phyloP scores from a whole-genome alignment of 2,888 invertebrate genomes.

The Exephanes ischioxanthus region DNA sequence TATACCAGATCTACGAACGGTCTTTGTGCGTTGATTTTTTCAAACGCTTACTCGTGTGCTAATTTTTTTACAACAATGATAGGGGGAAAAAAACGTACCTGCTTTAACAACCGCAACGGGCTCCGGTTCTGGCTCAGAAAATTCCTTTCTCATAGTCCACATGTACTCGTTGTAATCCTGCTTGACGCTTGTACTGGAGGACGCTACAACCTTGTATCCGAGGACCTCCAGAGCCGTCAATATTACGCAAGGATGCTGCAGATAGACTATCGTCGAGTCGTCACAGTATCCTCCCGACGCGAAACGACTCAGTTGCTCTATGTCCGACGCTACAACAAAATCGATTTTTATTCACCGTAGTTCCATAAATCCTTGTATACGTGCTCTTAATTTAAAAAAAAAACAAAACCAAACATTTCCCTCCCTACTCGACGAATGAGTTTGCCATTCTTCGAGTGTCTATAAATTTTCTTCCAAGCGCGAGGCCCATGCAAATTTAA shows the following conservation, averaged over 20 bases:
- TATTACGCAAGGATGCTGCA: slow-evolving; percentile 95
- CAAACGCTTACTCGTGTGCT: not conserved
- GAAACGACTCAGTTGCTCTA: slow-evolving; percentile 93
- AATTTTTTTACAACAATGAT: not conserved
- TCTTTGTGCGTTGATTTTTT: not conserved
- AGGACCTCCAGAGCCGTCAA: slow-evolving; percentile 94
- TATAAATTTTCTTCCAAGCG: not conserved
- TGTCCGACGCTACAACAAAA: slow-evolving; percentile 89
- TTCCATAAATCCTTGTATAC: not conserved
- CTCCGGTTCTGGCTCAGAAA: slow-evolving; percentile 92
- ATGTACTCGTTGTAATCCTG: slow-evolving; percentile 96
- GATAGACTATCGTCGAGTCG: slow-evolving; percentile 94
- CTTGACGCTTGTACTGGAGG: slow-evolving; percentile 93
- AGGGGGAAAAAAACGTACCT: slow-evolving; percentile 73
- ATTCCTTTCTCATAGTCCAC: slow-evolving; percentile 97
- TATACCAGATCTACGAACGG: no score
- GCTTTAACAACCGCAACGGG: slow-evolving; percentile 77
- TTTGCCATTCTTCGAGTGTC: not conserved
- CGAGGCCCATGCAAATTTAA: slow-evolving; percentile 48
- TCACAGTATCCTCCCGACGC: slow-evolving; percentile 94
- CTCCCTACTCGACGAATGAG: not conserved
- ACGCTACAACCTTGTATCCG: slow-evolving; percentile 95
- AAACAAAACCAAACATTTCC: not conserved
- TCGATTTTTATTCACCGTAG: slow-evolving; percentile 18
- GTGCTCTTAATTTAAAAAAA: slow-evolving; percentile 3